Percentiles rank a stretch among this genome's conserved stretches.
Conservation (phyloP, 2,797 vertebrate genomes). For the Syndactyla subalaris region DNA sequence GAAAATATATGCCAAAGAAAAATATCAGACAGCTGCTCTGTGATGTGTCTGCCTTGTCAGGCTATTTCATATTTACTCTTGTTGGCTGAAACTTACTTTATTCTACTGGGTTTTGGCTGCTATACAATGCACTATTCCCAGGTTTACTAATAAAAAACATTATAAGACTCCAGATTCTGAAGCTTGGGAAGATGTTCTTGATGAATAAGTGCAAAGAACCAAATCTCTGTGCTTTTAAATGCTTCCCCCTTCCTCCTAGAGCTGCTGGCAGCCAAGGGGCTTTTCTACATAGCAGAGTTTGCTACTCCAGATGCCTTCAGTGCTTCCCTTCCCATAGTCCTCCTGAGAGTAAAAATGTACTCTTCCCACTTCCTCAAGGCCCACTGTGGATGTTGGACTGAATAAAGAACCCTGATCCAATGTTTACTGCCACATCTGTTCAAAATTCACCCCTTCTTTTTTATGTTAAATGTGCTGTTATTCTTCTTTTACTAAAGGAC, state of each 20-base stretch:
- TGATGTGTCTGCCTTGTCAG: neutral
- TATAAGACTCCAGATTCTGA: neutral
- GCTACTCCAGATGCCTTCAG: neutral
- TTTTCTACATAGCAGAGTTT: neutral
- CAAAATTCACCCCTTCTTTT: neutral
- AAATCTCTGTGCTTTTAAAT: neutral
- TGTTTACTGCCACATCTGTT: neutral
- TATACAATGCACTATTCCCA: neutral
- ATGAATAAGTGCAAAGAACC: neutral
- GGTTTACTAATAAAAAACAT: neutral
- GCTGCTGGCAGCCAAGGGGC: neutral
- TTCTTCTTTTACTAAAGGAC: no score
- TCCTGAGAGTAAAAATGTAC: neutral
- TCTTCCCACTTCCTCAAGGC: neutral
- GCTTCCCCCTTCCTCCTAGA: neutral
- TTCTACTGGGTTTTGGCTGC: constrained; percentile 17
- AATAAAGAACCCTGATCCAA: neutral
- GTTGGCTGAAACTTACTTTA: neutral
- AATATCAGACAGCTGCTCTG: constrained; percentile 30
- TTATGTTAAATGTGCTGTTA: neutral
- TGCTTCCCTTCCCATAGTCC: neutral
- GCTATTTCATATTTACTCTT: neutral
- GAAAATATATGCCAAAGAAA: constrained; percentile 4
- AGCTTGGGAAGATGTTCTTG: neutral
- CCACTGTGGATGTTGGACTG: neutral